Evolutionary conservation across 2,113 vertebrate species (phyloP), one percentile per base, ranked within the genome.

Genomic region (Plecturocebus donacophilus): DNA sequence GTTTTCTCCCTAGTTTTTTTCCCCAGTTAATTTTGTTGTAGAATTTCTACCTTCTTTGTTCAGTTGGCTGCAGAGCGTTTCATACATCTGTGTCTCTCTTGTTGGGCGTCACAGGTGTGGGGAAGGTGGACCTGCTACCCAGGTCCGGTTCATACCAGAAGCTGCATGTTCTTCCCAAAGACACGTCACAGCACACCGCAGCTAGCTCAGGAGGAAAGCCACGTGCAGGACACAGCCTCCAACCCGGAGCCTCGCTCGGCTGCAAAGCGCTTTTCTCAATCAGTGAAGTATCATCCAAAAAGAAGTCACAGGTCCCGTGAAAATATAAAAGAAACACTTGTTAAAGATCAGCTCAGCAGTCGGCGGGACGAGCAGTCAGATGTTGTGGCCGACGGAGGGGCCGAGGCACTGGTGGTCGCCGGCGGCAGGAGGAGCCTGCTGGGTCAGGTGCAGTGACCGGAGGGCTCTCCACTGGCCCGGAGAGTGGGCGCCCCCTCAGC

Each of bases 221-320:
- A 23, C 9, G 1, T 3, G 40, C 68, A 38, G 56, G 91, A 40
- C 0, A 3, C 52, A n/a, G 8, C n/a, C 21, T 25, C 58, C 35
- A 6, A 32, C 0, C 5, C 4, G 3, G 19, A 32, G 5, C 20
- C 38, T 23, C 1, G 27, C n/a, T 42, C 27, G 1, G 64, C 27
- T 17, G 35, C 66, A 73, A 32, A 49, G 80, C 32, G 52, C 21
- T 6, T 16, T 25, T 32, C 42, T 76, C 8, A 17, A 8, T 49
- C 66, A 35, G 13, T 0, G 40, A 52, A 16, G n/a, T 0, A 4
- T 27, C 61, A 4, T 27, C 61, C 75, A n/a, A 45, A 81, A 11
- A 86, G n/a, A n/a, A 35, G 16, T 6, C 54, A n/a, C 35, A 4
- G n/a, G 30, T 0, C 82, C n/a, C 35, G 8, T 0, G 14, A 71